These are phyloP conservation scores for Chalcosyrphus nemorum DNA, from an alignment of 2,888 invertebrate species.

Conservation along the genomic window DNA sequence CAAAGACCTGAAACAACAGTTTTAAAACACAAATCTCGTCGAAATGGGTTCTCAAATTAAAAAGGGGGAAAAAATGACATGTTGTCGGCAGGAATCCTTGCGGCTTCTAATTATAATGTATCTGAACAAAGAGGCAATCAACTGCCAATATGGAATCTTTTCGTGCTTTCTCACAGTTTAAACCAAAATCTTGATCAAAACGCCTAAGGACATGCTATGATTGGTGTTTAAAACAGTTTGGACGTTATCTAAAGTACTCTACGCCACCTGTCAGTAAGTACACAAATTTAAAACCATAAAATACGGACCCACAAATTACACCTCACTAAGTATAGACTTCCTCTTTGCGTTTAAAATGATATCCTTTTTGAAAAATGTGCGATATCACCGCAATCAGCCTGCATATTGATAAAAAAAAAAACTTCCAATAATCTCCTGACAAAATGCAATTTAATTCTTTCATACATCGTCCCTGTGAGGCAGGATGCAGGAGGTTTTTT, in stretches of 20 bases:
- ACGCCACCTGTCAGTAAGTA: conserved; percentile 20
- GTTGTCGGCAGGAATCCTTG: too few relatives aligned
- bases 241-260: neutral
- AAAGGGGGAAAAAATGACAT: too few relatives aligned
- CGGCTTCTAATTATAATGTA: too few relatives aligned
- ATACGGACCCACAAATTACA: neutral
- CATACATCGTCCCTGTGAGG: conserved; percentile 14
- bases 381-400: conserved; percentile 39
- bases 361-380: conserved; percentile 4
- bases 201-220: too few relatives aligned
- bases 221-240: neutral
- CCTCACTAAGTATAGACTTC: neutral
- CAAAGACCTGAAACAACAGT: too few relatives aligned
- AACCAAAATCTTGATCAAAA: neutral
- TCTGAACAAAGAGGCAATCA: too few relatives aligned
- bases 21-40: too few relatives aligned
- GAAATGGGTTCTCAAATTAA: too few relatives aligned
- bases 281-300: neutral
- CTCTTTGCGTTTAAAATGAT: neutral
- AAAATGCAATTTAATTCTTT: conserved; percentile 64
- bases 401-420: conserved; percentile 27
- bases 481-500: neutral
- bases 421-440: conserved; percentile 71
- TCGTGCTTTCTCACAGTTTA: neutral
- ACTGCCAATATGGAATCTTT: neutral